Evolutionary conservation across 1,140 invertebrate species (phyloP).

Genomic region (Vanessa atalanta): DNA sequence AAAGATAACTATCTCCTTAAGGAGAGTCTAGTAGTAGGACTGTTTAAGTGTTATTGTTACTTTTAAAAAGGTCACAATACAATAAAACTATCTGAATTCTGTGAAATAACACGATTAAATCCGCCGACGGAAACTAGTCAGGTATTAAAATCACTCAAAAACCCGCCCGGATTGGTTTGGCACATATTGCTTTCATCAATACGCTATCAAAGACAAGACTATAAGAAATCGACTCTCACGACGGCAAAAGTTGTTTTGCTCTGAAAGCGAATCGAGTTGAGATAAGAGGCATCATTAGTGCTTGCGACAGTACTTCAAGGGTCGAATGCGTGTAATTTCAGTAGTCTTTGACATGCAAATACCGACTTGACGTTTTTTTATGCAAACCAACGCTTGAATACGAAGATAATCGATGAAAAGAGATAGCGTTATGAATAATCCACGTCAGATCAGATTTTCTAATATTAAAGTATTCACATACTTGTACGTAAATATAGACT

Average conservation of each 20-base stretch:
- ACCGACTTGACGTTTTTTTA: conserved; percentile 12
- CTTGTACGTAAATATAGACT: too few species aligned
- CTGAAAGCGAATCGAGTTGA: conserved; percentile 19
- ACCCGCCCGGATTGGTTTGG: not conserved
- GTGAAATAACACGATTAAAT: too few species aligned
- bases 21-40: too few species aligned
- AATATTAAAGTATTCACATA: too few species aligned
- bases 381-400: conserved; percentile 19
- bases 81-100: too few species aligned
- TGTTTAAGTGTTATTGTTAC: too few species aligned
- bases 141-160: not conserved
- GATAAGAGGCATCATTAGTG: conserved; percentile 31
- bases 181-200: conserved; percentile 8
- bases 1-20: too few species aligned
- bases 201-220: not conserved
- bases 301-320: conserved; percentile 18
- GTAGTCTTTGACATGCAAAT: conserved; percentile 30
- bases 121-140: too few species aligned
- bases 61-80: too few species aligned
- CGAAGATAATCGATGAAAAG: conserved; percentile 3
- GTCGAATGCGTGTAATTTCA: conserved; percentile 27
- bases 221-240: not conserved
- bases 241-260: not conserved
- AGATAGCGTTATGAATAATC: conserved; percentile 8
- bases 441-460: not conserved